Base-by-base conservation (phyloP, 2,797 vertebrate genomes). In the Ctenosaura bakeri region DNA sequence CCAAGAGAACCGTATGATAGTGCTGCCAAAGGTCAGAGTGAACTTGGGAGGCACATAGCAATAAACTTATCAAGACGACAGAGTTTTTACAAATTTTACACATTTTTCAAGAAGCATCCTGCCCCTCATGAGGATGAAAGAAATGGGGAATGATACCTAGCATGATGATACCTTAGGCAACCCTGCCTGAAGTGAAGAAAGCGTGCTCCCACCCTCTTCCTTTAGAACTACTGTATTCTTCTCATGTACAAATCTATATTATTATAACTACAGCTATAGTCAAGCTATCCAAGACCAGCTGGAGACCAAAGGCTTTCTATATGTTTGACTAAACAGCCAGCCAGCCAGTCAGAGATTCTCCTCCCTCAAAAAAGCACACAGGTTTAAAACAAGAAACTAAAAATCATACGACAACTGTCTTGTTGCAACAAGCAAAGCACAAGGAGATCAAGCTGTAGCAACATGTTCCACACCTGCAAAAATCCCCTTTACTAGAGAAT, bases 391-490 rank as follows among this genome's bases (percentile, higher is more conserved):
- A 26, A 81, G 46, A 74, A 90, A 59, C 29, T 50, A 42, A 13
- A 50, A 87, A 83, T 69, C 69, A 82, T 10, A 86, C n/a, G 0
- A 77, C 85, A 80, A 86, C 84, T 87, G 86, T 84, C 89, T 2
- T 91, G 93, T 86, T 92, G 90, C 32, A 87, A 64, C 93, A 90
- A 0, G 35, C 52, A 79, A 1, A 24, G 88, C 7, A 12, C 74
- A 69, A 80, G 77, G 79, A 90, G 85, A 87, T 10, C 62, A 86
- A 89, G 42, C 0, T 1, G 22, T 9, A 86, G 32, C n/a, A 83
- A 80, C 54, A 0, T 0, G 54, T 64, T 62, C 52, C 26, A 13
- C 1, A 9, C 62, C 66, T 89, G 2, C 46, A 54, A 87, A 73
- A 78, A 83, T 35, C 16, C 16, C 77, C 76, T 56, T 80, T 42